Evolutionary conservation across 2,113 vertebrate species (phyloP), one percentile per base, ranked within the genome.

Genomic region (Noctilio leporinus): DNA sequence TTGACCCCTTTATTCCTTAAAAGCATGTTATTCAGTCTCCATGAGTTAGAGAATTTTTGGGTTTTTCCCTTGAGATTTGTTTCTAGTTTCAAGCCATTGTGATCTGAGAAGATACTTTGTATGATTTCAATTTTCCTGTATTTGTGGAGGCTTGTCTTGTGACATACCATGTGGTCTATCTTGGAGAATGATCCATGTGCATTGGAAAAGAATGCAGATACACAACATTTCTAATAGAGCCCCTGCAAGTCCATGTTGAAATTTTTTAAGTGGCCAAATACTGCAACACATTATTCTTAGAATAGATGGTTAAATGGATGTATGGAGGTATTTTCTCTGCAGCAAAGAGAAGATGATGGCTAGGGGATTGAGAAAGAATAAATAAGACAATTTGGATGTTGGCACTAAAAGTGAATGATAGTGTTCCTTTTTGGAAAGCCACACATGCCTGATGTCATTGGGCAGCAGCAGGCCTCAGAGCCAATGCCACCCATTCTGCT

Each of bases 391-490:
- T 87, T 72, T 83, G 84, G 75, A 91, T 77, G 47, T 5, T 96
- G 75, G 78, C 62, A 86, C 59, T 53, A 59, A 89, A 86, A 76
- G 22, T 59, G 43, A 91, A 86, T 87, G 73, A 33, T 76, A 86
- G 55, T 95, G 94, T 93, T 93, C 84, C 45, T 89, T 70, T 93
- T 70, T 64, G 55, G 72, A 93, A 90, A 91, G 28, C 7, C 40
- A 69, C 24, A 40, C 10, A 86, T 53, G 26, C 19, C 40, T 6
- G 1, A 35, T 28, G 43, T 69, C 19, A 0, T 62, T 12, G 16
- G 82, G 38, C 88, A 93, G 49, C 16, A 49, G 59, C 43, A 65
- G 83, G n/a, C 10, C 69, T 55, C n/a, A 49, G 65, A 77, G 26
- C 19, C 1, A 15, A 75, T 76, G 95, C 89, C 90, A 92, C 93